Base-by-base conservation (phyloP, 2,888 invertebrate species). In the Aleiodes leptofemur region DNA sequence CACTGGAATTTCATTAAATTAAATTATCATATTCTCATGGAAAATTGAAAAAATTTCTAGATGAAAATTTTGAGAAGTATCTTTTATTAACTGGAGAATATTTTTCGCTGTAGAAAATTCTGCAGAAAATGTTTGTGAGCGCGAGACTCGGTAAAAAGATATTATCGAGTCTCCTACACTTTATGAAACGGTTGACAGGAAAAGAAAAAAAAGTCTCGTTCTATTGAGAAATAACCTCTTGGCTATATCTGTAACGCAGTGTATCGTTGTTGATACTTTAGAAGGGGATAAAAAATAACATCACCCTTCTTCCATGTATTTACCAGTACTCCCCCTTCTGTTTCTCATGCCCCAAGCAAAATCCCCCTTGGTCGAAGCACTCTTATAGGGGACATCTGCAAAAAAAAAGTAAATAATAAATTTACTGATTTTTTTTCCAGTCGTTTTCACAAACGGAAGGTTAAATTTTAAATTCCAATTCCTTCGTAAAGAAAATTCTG, bases 211-310 rank as follows among this genome's bases (percentile, higher is more conserved):
- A 56, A 23, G 16, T 29, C 57, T 57, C 59, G 29, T 59, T 57
- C 34, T 34, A 34, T 11, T 34, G 59, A 59, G 14, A 34, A 34
- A 59, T 59, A 34, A 59, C 11, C 59, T 31, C 59, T 29, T 34
- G 31, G 34, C 59, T 43, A 43, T 43, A 43, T 43, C 43, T 43
- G 11, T 43, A 43, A 43, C 6, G 14, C 51, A 57, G 57, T 57
- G 57, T 57, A 57, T 57, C 57, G 57, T 57, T 57, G 57, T 23
- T 57, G 31, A 57, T 57, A 57, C 16, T 57, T 23, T 8, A 57
- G 34, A 34, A 6, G 34, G 34, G 11, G 57, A 13, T 16, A 57
- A 57, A 57, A 31, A 8, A 43, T 43, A 43, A 16, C 31, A 31
- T 57, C 31, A 57, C 57, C 57, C 57, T 57, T 56, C 56, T 56